These are phyloP conservation scores for Eurytoma californica DNA, from an alignment of 2,888 invertebrate species.

Conservation along the genomic window DNA sequence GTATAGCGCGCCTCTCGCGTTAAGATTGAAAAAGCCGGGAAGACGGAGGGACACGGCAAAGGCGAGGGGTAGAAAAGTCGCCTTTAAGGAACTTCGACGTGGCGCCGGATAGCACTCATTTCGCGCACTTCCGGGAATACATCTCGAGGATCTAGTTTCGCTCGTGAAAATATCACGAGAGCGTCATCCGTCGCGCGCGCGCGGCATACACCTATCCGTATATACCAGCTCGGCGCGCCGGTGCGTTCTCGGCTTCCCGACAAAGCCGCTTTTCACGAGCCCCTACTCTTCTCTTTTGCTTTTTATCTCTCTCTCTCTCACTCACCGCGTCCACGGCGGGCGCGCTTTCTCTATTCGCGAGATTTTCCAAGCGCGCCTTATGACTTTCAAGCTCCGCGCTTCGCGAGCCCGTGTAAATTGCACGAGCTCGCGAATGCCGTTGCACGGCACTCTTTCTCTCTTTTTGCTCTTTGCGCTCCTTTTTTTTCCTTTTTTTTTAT, in stretches of 20 bases:
- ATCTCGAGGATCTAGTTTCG: conserved; percentile 44
- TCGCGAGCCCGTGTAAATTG: conserved; percentile 38
- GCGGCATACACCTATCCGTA: neutral
- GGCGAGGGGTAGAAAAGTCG: neutral
- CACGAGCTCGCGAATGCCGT: neutral
- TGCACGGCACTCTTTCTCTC: neutral
- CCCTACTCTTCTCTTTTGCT: conserved; percentile 1
- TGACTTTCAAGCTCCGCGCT: conserved; percentile 27
- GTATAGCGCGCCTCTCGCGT: no score
- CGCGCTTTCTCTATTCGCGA: conserved; percentile 15
- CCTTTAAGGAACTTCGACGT: neutral
- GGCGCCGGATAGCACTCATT: neutral
- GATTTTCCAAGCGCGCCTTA: conserved; percentile 20
- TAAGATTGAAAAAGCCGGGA: neutral
- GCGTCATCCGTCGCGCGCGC: conserved; percentile 16
- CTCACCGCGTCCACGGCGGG: neutral
- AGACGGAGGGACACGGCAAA: neutral
- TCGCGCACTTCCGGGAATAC: conserved; percentile 27
- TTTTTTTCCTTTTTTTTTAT: neutral
- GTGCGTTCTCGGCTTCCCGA: conserved; percentile 19
- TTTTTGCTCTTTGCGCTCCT: neutral
- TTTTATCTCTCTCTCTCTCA: neutral
- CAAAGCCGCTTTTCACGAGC: conserved; percentile 33
- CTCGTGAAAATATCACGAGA: conserved; percentile 38
- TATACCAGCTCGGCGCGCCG: neutral